Conservation (phyloP, 1,140 invertebrate genomes). For the Lordiphosa clarofinis region DNA sequence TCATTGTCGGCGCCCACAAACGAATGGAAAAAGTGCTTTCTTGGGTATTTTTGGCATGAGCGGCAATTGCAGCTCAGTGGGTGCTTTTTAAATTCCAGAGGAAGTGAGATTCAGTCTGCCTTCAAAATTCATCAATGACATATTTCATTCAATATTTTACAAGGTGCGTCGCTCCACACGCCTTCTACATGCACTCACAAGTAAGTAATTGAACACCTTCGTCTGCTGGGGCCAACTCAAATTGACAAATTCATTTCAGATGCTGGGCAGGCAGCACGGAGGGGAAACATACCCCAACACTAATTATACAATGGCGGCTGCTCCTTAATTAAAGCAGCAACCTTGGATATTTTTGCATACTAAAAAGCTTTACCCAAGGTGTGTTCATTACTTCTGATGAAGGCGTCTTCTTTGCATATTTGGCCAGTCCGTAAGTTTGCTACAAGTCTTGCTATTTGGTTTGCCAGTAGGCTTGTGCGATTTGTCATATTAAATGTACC, state of each 20-base stretch:
- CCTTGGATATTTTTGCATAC: conserved; percentile 44
- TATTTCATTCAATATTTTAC: too few relatives aligned
- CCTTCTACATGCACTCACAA: too few relatives aligned
- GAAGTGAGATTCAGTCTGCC: not conserved
- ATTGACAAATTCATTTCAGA: conserved; percentile 9
- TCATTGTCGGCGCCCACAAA: conserved; percentile 15
- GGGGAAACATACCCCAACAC: conserved; percentile 15
- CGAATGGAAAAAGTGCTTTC: conserved; percentile 6
- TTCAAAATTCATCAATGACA: too few relatives aligned
- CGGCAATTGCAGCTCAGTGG: not conserved
- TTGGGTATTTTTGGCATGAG: not conserved
- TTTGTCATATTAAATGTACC: conserved; percentile 39
- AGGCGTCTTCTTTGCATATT: conserved; percentile 6
- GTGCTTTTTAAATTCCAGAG: not conserved
- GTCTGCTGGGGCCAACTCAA: conserved; percentile 12
- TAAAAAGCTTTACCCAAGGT: conserved; percentile 26
- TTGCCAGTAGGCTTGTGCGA: conserved; percentile 28
- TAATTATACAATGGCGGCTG: conserved; percentile 45
- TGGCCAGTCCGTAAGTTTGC: conserved; percentile 14
- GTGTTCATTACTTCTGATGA: conserved; percentile 23
- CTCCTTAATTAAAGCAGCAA: conserved; percentile 47
- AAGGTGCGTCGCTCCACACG: too few relatives aligned
- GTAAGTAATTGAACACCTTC: conserved; percentile 41
- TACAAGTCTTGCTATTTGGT: conserved; percentile 4
- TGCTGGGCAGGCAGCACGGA: conserved; percentile 1